Evolutionary conservation across 2,797 vertebrate species (phyloP).

Genomic region (Galagoides demidoff): DNA sequence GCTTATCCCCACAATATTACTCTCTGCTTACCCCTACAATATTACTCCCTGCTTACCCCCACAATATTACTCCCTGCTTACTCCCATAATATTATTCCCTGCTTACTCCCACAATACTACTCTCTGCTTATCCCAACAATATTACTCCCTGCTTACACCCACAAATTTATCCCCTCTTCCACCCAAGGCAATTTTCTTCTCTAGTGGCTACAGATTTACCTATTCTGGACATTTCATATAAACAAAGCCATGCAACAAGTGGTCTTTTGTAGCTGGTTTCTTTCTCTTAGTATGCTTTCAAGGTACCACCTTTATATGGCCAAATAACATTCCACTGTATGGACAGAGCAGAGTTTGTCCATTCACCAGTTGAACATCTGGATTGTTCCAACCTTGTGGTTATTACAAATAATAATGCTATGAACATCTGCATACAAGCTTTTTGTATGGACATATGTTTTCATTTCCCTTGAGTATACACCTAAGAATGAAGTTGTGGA

Average conservation of each 20-base stretch:
- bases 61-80: neutral
- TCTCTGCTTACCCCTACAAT: no score
- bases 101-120: no score
- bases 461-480: neutral
- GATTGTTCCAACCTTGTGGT: neutral
- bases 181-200: neutral
- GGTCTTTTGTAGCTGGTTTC: neutral
- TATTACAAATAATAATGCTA: constrained; percentile 3
- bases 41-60: neutral
- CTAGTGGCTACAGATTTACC: neutral
- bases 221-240: neutral
- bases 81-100: no score
- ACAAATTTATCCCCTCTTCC: neutral
- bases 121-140: no score
- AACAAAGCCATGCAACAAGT: neutral
- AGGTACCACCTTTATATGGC: neutral
- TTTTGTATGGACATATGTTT: neutral
- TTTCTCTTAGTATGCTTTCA: neutral
- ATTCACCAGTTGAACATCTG: neutral
- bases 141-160: no score
- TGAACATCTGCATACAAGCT: neutral
- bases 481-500: neutral
- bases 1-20: no score
- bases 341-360: neutral
- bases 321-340: neutral